Conservation (phyloP, 2,888 invertebrate genomes). For the Argyra leucocephala region DNA sequence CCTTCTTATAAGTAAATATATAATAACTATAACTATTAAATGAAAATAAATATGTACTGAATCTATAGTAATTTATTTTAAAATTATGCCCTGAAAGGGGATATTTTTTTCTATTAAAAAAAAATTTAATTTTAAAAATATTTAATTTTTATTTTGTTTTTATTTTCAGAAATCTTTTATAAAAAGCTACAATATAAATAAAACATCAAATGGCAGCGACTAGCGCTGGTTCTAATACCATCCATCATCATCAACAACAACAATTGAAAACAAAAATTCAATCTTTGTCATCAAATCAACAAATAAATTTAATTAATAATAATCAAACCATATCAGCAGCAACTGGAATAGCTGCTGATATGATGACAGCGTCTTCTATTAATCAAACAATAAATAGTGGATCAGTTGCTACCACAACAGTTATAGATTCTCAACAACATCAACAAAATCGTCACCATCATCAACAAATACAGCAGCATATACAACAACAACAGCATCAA, state of each 20-base stretch:
- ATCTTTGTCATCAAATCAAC: neutral
- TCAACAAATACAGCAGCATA: too few species aligned
- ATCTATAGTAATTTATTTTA: too few species aligned
- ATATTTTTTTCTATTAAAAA: too few species aligned
- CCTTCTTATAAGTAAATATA: too few species aligned
- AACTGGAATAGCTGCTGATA: slow-evolving; percentile 15
- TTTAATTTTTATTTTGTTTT: slow-evolving; percentile 11
- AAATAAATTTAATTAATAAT: neutral
- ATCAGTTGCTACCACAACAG: neutral
- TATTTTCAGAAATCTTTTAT: slow-evolving; percentile 26
- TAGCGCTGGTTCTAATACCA: slow-evolving; percentile 42
- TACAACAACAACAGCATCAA: slow-evolving; percentile 17
- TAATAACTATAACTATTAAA: too few species aligned
- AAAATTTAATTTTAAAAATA: too few species aligned
- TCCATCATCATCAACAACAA: slow-evolving; percentile 28
- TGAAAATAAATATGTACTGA: too few species aligned
- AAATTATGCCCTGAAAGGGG: too few species aligned
- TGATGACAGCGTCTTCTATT: slow-evolving; percentile 15
- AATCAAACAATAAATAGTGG: slow-evolving; percentile 4
- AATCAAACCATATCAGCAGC: slow-evolving; percentile 24
- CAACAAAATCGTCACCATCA: neutral
- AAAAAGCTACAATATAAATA: slow-evolving; percentile 23
- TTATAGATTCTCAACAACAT: neutral
- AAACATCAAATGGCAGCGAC: slow-evolving; percentile 41
- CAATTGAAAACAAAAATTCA: neutral